Evolutionary conservation across 1,140 invertebrate genomes (phyloP), one percentile per base, ranked within the genome.

Genomic region (Battus philenor): DNA sequence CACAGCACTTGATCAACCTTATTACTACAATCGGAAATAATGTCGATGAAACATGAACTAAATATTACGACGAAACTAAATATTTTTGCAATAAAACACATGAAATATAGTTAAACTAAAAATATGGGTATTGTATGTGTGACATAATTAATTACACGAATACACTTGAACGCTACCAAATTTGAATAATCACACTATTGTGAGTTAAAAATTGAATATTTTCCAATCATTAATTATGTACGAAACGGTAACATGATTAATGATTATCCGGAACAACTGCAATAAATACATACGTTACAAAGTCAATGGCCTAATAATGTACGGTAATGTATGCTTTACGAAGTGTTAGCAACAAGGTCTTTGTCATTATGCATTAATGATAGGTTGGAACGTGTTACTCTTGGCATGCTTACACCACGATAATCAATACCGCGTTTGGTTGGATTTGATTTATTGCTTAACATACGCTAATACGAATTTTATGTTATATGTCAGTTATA

Each of bases 321-420:
- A 29, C 12, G 24, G 13, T 41, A 41, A 41, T 41, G 22, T 27
- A 27, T 41, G 38, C 15, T 41, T 41, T 41, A 41, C 15, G 38
- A 27, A 26, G 38, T 41, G 38, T 41, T 41, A 29, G 38, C 20
- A 12, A 10, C 24, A 41, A 41, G 38, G 38, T 27, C 24, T 15
- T 8, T 29, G 38, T 41, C 38, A 29, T 41, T 41, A 41, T 15
- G 24, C 10, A 41, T 41, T 41, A 41, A 41, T 41, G 38, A 17
- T 27, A 41, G 24, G n/a, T 11, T 22, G 16, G 24, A 41, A 41
- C 38, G 13, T 27, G 20, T 38, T 26, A 41, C 29, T 41, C 38
- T 41, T 26, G 12, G 24, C 38, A n/a, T 41, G 38, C 36, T 39
- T 26, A 39, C 36, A 39, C 22, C 15, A 12, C 36, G 11, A 10